Evolutionary conservation across 2,113 vertebrate genomes (phyloP).

Genomic region (Bungarus multicinctus): DNA sequence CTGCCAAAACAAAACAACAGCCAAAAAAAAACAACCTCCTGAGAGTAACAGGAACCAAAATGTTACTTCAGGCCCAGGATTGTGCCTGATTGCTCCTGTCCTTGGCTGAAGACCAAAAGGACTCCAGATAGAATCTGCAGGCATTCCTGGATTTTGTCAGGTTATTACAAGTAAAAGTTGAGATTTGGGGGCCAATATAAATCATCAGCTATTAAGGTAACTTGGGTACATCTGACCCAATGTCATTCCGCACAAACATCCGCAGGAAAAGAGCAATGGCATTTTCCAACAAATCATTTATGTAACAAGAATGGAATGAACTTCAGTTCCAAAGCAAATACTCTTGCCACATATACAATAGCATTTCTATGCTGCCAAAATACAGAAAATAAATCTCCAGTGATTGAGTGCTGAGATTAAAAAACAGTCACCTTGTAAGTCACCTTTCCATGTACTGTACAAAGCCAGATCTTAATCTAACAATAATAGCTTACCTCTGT

Average conservation of each 20-base stretch:
- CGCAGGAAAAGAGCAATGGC: constrained; percentile 7
- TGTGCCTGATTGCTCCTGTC: not conserved
- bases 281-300: constrained; percentile 27
- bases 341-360: not conserved
- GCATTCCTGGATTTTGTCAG: constrained; percentile 25
- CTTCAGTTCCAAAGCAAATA: constrained; percentile 30
- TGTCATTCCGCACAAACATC: constrained; percentile 27
- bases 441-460: not conserved
- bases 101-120: constrained; percentile 3
- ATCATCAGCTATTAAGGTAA: constrained; percentile 13
- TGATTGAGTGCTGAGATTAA: not conserved
- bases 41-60: not conserved
- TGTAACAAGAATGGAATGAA: constrained; percentile 29
- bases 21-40: not conserved
- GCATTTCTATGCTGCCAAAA: not conserved
- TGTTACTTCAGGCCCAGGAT: not conserved
- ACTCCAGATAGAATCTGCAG: not conserved
- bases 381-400: not conserved
- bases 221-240: constrained; percentile 26
- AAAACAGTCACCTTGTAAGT: not conserved
- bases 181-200: constrained; percentile 16
- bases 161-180: constrained; percentile 29
- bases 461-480: not conserved
- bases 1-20: not conserved
- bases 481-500: constrained; percentile 76